phyloP scores from a whole-genome alignment of 2,888 invertebrate species.

The Melanostoma mellinum region DNA sequence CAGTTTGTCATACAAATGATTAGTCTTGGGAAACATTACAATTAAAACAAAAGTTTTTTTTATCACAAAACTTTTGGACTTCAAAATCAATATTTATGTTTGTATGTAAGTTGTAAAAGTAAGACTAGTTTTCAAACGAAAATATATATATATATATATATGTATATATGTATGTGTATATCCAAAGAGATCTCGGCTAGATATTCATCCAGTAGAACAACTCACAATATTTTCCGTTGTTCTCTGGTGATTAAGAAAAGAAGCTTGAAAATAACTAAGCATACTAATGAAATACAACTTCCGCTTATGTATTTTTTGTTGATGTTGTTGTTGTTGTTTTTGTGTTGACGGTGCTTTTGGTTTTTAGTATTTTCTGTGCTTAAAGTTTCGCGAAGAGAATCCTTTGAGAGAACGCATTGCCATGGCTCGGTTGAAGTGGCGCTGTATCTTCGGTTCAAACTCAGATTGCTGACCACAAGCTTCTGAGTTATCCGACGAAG shows the following conservation, averaged over 20 bases:
- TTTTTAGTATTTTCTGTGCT: constrained; percentile 76
- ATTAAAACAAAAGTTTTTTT: constrained; percentile 28
- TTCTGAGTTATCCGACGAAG: constrained; percentile 85
- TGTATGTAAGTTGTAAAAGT: constrained; percentile 40
- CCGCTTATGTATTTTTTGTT: constrained; percentile 48
- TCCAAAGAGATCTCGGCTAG: constrained; percentile 58
- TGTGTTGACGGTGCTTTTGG: constrained; percentile 56
- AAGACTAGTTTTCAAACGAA: constrained; percentile 59
- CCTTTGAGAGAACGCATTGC: constrained; percentile 92
- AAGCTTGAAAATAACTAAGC: constrained; percentile 66
- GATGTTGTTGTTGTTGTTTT: constrained; percentile 29
- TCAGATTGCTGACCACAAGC: constrained; percentile 78
- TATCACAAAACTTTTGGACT: constrained; percentile 67
- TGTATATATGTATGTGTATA: constrained; percentile 27
- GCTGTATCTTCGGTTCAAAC: constrained; percentile 87
- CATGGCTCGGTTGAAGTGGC: constrained; percentile 94
- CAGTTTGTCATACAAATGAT: constrained; percentile 15
- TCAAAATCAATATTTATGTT: constrained; percentile 31
- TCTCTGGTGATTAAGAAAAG: constrained; percentile 53
- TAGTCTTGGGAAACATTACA: constrained; percentile 56
- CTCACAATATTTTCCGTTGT: constrained; percentile 44
- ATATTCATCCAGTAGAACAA: constrained; percentile 55
- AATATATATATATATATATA: constrained; percentile 36
- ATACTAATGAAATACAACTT: constrained; percentile 61
- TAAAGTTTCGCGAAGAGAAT: constrained; percentile 78